Evolutionary conservation across 1,140 invertebrate genomes (phyloP), one percentile per base, ranked within the genome.

Genomic region (Galleria mellonella): DNA sequence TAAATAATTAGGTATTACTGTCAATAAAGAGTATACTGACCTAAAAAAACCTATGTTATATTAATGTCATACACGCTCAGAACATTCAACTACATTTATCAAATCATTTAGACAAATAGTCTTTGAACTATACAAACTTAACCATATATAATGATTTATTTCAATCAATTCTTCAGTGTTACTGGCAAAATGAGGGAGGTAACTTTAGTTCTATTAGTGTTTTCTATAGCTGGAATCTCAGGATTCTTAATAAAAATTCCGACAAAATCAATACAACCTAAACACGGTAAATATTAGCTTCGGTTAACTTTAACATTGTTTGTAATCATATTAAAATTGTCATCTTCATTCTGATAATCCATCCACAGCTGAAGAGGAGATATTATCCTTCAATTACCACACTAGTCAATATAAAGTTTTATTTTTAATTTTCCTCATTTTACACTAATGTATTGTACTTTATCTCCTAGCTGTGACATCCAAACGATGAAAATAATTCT

Each of bases 181-280:
- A 4, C 9, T 15, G 12, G 11, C 37, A 79, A 69, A 42, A 83
- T 83, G 75, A 72, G 72, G 53, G 37, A 37, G 43, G 31, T 77
- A 61, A 65, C 56, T 62, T 29, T 69, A 47, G 27, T 69, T 32
- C 28, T 74, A 14, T 2, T 65, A 8, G 31, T 51, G 4, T 32
- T 63, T 9, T 32, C 51, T 11, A 9, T 51, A 13, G 44, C 46
- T 5, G 42, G 43, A 4, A 43, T 46, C 13, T 51, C 56, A 14
- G 66, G 62, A 15, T 83, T 66, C 40, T 53, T 83, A 5, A 79
- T 83, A 27, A 75, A 72, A 46, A 67, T 76, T 4, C 78, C 73
- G 7, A 72, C 62, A 9, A 35, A 40, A 7, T 33, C 60, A 10
- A 41, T 43, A 3, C 37, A 47, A 38, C 39, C 50, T 12, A 52